Conservation (phyloP, 1,140 invertebrate genomes). For the Pseudomyrmex concolor region DNA sequence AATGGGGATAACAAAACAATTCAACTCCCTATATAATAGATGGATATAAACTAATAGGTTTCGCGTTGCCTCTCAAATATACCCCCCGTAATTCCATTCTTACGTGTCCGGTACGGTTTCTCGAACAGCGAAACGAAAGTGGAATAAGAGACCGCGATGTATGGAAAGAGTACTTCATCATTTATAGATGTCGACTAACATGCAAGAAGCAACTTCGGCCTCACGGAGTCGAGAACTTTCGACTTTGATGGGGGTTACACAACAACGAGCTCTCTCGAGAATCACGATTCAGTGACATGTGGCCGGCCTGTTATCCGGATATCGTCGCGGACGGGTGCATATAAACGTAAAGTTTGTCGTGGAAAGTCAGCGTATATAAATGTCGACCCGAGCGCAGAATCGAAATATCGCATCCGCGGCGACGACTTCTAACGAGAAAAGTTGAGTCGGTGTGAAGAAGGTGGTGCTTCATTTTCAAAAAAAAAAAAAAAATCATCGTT, state of each 20-base stretch:
- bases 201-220: slow-evolving; percentile 56
- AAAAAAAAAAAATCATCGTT: too few relatives aligned
- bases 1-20: not conserved
- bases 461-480: too few relatives aligned
- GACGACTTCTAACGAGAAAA: slow-evolving; percentile 8
- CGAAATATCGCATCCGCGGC: slow-evolving; percentile 35
- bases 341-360: slow-evolving; percentile 72
- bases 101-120: not conserved
- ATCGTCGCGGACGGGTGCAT: slow-evolving; percentile 65
- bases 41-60: not conserved
- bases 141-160: not conserved
- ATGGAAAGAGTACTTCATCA: slow-evolving; percentile 63
- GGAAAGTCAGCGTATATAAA: slow-evolving; percentile 19
- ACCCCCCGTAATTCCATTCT: not conserved
- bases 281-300: slow-evolving; percentile 75
- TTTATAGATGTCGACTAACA: slow-evolving; percentile 61
- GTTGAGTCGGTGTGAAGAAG: not conserved
- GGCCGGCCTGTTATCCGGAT: slow-evolving; percentile 59
- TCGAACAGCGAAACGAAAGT: slow-evolving; percentile 11
- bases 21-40: not conserved
- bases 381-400: slow-evolving; percentile 28
- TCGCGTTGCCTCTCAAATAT: not conserved
- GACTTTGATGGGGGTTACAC: slow-evolving; percentile 69
- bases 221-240: slow-evolving; percentile 69
- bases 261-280: slow-evolving; percentile 67